phyloP scores from a whole-genome alignment of 2,888 invertebrate genomes.

The Taenaris catops region DNA sequence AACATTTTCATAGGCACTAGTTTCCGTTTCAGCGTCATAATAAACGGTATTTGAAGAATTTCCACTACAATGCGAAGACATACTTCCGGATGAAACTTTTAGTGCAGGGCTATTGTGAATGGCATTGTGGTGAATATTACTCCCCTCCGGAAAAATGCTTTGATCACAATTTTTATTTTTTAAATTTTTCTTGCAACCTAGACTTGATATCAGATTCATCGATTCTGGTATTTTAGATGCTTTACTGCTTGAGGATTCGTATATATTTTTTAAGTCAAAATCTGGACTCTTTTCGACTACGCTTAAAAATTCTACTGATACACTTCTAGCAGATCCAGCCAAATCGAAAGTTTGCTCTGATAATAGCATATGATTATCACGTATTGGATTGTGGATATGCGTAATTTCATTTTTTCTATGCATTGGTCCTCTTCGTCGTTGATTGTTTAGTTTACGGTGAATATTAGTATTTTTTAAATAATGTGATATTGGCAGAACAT shows the following conservation, averaged over 20 bases:
- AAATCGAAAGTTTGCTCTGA: conserved; percentile 68
- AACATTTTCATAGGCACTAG: conserved; percentile 64
- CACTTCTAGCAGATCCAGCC: conserved; percentile 80
- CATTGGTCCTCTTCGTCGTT: conserved; percentile 82
- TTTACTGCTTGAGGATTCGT: conserved; percentile 83
- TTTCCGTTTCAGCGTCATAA: conserved; percentile 68
- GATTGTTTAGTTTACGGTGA: conserved; percentile 84
- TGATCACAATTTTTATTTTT: conserved; percentile 39
- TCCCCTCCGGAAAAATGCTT: conserved; percentile 44
- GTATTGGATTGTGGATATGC: conserved; percentile 86
- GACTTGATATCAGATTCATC: conserved; percentile 64
- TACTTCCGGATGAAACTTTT: conserved; percentile 63
- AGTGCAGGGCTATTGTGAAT: conserved; percentile 42
- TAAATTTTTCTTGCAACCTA: conserved; percentile 67
- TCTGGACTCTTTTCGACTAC: conserved; percentile 82
- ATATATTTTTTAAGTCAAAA: conserved; percentile 86
- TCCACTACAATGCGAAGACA: conserved; percentile 71
- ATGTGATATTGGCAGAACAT: conserved; percentile 62
- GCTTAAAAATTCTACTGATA: conserved; percentile 83
- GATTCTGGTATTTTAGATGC: conserved; percentile 78
- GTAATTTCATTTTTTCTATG: conserved; percentile 84
- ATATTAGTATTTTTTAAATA: conserved; percentile 72
- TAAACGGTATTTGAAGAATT: conserved; percentile 72
- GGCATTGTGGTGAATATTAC: conserved; percentile 30
- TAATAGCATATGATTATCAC: conserved; percentile 53